Evolutionary conservation across 2,113 vertebrate species (phyloP), one percentile per base, ranked within the genome.

Genomic region (Dicerorhinus sumatrensis): DNA sequence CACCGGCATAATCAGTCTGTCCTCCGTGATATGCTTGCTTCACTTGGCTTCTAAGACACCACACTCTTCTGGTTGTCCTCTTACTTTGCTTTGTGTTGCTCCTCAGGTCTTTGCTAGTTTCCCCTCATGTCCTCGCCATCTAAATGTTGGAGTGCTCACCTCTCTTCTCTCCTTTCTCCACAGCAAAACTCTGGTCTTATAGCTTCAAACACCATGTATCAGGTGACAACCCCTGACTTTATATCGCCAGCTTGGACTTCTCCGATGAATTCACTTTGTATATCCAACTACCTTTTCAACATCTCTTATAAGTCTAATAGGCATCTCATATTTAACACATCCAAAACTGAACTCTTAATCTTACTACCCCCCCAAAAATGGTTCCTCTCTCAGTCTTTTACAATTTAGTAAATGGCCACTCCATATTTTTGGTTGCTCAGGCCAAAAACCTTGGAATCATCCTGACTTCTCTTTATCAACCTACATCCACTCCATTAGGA

Each of bases 291-390:
- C 10, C 75, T 88, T 82, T 46, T 18, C 25, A 81, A 60, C 62
- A 94, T 48, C n/a, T 69, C 60, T 76, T 65, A 75, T 51, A 70
- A 16, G 27, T 54, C 58, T 83, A 56, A 75, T 21, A 60, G 33
- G 10, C 25, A 83, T 39, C 51, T 46, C 70, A 76, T 76, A 76
- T 62, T 48, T 27, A 76, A 83, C 29, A 73, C 3, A 27, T 48
- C 67, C 77, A 76, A 73, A 86, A 87, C 63, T 86, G 73, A 94
- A 54, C 48, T 46, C 23, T 86, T 90, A 89, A 73, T 85, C 36
- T 67, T 75, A 95, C 36, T 46, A 89, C 23, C 3, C n/a, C 46
- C 39, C 54, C 1, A 23, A 82, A 91, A 70, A 63, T 25, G 25
- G 58, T 69, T 94, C 31, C 25, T 86, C 14, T 29, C 72, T 92